Percentiles rank a stretch among this genome's conserved stretches.
These are phyloP conservation scores for western clawed frog (Xenopus tropicalis) DNA, from an alignment of 2,113 vertebrate genomes.

Conservation along the genomic window UCB_Xtro_10.0 CM004444.2:110961501-110962000, in stretches of 20 bases:
- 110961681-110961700: conserved; percentile 1
- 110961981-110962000: too few relatives aligned
- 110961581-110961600: conserved; percentile 38
- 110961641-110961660: conserved; percentile 11
- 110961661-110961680: conserved; percentile 19
- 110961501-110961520: conserved; percentile 30
- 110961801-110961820: too few relatives aligned
- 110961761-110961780: background rate
- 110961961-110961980: too few relatives aligned
- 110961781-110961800: too few relatives aligned
- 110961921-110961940: too few relatives aligned
- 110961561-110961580: conserved; percentile 30
- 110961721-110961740: background rate
- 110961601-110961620: conserved; percentile 27
- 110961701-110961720: background rate
- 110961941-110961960: too few relatives aligned
- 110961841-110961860: too few relatives aligned
- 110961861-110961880: too few relatives aligned
- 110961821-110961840: too few relatives aligned
- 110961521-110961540: conserved; percentile 31
- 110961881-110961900: too few relatives aligned
- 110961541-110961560: conserved; percentile 44
- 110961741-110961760: background rate
- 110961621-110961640: conserved; percentile 28
- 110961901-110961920: too few relatives aligned